Evolutionary conservation across 1,140 invertebrate genomes (phyloP), one percentile per base, ranked within the genome.

Genomic region (Drosophila orena): DNA sequence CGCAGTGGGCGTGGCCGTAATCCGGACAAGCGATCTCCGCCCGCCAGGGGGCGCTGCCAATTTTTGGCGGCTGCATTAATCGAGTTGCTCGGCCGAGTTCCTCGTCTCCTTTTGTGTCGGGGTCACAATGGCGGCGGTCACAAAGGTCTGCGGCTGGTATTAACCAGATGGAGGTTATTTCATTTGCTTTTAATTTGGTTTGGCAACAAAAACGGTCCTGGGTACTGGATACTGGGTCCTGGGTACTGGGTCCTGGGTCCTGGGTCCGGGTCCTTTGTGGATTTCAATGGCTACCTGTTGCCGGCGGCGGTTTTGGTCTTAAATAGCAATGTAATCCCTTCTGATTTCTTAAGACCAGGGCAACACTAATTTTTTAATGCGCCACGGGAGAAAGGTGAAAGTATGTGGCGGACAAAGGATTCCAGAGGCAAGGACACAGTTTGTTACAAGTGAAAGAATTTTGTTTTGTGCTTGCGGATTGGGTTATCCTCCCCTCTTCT

Each of bases 101-200:
- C 35, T 12, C 34, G n/a, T 38, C 54, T 56, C 15, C 44, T 46
- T 66, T 83, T 83, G 64, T 71, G 53, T 38, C 15, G 30, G 17
- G 35, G 37, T 17, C 49, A 85, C 83, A 86, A 86, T 68, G 78
- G 44, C 44, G 22, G 42, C 22, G 44, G 57, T 54, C 54, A 79
- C 81, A 86, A 85, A 81, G 65, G 69, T 20, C 53, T 47, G 42
- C 59, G 61, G 47, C 44, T 44, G 69, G 59, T 78, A 88, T 88
- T 86, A 88, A 78, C 61, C 78, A 78, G 75, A 54, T 71, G 83
- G 71, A 79, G 75, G 83, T 88, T 86, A 81, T 86, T 88, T 83
- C 79, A 88, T 88, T 88, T 88, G 83, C 75, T 83, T 89, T 88
- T 83, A 89, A 88, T 88, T 89, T 72, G 71, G 81, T 80, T 47